phyloP scores from a whole-genome alignment of 2,888 invertebrate genomes.

The Ennomos quercinarius region DNA sequence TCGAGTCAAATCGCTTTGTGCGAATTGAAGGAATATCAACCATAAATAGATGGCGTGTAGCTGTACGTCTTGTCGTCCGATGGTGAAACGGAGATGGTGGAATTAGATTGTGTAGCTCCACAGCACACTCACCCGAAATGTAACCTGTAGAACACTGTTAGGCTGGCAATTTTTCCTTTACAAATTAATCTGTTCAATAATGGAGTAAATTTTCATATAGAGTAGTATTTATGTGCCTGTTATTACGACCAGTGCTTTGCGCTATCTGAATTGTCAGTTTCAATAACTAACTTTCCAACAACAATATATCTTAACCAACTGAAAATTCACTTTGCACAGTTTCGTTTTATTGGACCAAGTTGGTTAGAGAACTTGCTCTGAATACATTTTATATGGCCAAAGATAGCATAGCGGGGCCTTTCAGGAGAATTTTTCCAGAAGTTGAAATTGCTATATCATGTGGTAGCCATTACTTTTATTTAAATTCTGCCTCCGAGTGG shows the following conservation, averaged over 20 bases:
- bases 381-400: slow-evolving; percentile 43
- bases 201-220: too few species aligned
- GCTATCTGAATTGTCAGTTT: slow-evolving; percentile 9
- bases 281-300: slow-evolving; percentile 27
- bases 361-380: slow-evolving; percentile 39
- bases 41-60: too few species aligned
- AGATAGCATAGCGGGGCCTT: slow-evolving; percentile 30
- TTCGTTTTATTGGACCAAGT: slow-evolving; percentile 43
- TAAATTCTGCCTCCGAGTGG: slow-evolving; percentile 29
- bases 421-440: slow-evolving; percentile 26
- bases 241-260: background rate
- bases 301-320: slow-evolving; percentile 38
- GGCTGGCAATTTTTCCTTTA: too few species aligned
- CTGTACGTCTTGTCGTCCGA: too few species aligned
- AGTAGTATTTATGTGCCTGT: too few species aligned
- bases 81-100: too few species aligned
- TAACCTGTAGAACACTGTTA: too few species aligned
- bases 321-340: slow-evolving; percentile 44
- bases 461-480: slow-evolving; percentile 38
- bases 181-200: too few species aligned
- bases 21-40: too few species aligned
- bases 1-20: too few species aligned
- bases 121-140: too few species aligned
- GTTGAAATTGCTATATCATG: slow-evolving; percentile 39
- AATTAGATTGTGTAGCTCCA: too few species aligned